These are phyloP conservation scores for Oscheius onirici DNA, from an alignment of 2,888 invertebrate genomes.

Conservation along the genomic window DNA sequence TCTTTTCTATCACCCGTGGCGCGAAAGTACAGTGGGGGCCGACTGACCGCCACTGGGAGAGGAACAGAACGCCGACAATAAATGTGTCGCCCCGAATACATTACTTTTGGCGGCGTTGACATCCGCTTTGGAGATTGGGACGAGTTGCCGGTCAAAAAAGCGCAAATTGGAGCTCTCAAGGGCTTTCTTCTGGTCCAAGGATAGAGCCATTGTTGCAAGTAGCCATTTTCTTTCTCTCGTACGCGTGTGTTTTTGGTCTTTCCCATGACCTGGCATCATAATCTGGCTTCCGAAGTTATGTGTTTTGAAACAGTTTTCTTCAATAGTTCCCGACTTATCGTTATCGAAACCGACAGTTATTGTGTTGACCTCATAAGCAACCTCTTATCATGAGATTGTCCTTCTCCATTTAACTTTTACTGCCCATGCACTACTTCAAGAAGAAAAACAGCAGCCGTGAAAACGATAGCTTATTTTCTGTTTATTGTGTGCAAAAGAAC, in stretches of 20 bases:
- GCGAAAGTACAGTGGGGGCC: conserved; percentile 9
- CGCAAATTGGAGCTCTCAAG: conserved; percentile 29
- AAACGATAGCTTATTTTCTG: no score
- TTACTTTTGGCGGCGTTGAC: conserved; percentile 13
- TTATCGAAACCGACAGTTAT: no score
- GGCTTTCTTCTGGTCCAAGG: conserved; percentile 10
- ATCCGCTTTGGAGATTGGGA: conserved; percentile 7
- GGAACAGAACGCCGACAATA: neutral
- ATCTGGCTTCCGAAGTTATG: conserved; percentile 1
- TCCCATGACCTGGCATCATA: conserved; percentile 1
- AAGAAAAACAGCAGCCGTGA: no score
- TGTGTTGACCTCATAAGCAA: no score
- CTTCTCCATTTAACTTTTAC: no score
- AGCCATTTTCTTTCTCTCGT: neutral
- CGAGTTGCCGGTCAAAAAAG: conserved; percentile 21
- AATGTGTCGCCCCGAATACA: conserved; percentile 10
- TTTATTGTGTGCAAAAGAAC: no score
- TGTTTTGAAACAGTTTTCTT: neutral
- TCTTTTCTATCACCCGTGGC: conserved; percentile 1
- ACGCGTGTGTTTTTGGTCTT: neutral
- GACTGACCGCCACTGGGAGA: no score
- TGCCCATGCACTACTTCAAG: no score
- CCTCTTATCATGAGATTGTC: no score
- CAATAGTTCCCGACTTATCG: no score
- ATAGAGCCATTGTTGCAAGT: conserved; percentile 16